phyloP scores from a whole-genome alignment of 2,797 vertebrate species.

The Jordanella pulchra region DNA sequence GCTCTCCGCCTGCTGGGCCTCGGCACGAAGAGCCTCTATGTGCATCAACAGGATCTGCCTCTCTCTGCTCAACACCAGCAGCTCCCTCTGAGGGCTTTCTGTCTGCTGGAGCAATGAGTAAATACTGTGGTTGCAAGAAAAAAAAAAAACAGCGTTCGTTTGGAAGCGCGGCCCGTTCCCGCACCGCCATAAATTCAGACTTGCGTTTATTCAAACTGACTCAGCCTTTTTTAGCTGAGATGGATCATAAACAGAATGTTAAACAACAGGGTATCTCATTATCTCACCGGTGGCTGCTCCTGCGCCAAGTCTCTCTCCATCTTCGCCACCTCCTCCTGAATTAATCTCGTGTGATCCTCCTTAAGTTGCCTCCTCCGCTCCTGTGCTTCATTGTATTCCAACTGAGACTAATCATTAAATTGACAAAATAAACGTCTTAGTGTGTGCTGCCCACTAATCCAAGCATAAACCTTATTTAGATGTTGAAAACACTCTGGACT shows the following conservation, averaged over 20 bases:
- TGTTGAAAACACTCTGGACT: slow-evolving; percentile 28
- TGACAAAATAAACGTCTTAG: slow-evolving; percentile 48
- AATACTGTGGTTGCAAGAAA: slow-evolving; percentile 5
- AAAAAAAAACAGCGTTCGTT: slow-evolving; percentile 44
- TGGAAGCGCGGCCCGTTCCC: slow-evolving; percentile 47
- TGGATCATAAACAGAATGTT: slow-evolving; percentile 57
- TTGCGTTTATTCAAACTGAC: slow-evolving; percentile 58
- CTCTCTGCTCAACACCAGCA: slow-evolving; percentile 74
- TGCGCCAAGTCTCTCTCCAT: slow-evolving; percentile 76
- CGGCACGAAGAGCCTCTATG: slow-evolving; percentile 80
- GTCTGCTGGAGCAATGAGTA: slow-evolving; percentile 48
- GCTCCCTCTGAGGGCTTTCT: slow-evolving; percentile 66
- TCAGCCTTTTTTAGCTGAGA: slow-evolving; percentile 59
- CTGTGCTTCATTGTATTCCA: slow-evolving; percentile 77
- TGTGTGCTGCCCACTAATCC: slow-evolving; percentile 19
- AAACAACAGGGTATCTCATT: slow-evolving; percentile 66
- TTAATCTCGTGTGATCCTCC: slow-evolving; percentile 79
- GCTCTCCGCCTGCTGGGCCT: slow-evolving; percentile 75
- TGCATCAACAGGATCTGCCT: slow-evolving; percentile 77
- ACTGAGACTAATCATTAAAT: slow-evolving; percentile 66
- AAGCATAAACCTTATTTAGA: slow-evolving; percentile 40
- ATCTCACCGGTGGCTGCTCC: slow-evolving; percentile 73
- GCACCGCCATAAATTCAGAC: slow-evolving; percentile 43
- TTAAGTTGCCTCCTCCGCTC: slow-evolving; percentile 78
- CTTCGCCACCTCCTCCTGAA: slow-evolving; percentile 79